Evolutionary conservation across 2,888 invertebrate genomes (phyloP).

Genomic region (Bhutanitis thaidina): DNA sequence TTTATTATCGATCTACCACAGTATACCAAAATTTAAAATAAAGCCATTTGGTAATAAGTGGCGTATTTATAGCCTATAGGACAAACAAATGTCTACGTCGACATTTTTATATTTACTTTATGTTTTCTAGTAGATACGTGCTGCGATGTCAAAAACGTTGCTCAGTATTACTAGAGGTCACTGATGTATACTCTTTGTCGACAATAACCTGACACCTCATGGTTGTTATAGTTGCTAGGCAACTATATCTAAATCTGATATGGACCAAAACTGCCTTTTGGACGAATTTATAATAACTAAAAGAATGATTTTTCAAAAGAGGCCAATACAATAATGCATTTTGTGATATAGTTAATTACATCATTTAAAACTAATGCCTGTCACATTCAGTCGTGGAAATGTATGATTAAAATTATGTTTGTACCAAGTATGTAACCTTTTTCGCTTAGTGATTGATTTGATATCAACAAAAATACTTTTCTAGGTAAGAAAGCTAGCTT

Average conservation of each 20-base stretch:
- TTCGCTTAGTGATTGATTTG: not conserved
- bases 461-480: constrained; percentile 14
- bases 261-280: constrained; percentile 65
- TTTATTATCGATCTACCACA: too few relatives aligned
- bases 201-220: not conserved
- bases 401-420: constrained; percentile 40
- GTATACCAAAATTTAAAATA: too few relatives aligned
- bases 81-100: too few relatives aligned
- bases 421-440: too few relatives aligned
- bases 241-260: constrained; percentile 45
- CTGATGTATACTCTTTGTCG: too few relatives aligned
- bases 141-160: too few relatives aligned
- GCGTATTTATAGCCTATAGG: too few relatives aligned
- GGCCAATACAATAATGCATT: constrained; percentile 45
- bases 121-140: too few relatives aligned
- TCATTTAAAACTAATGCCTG: constrained; percentile 58
- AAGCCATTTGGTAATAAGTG: too few relatives aligned
- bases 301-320: constrained; percentile 42
- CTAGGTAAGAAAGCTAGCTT: constrained; percentile 69
- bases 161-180: too few relatives aligned
- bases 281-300: constrained; percentile 61
- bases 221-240: constrained; percentile 41
- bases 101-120: too few relatives aligned
- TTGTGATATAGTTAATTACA: constrained; percentile 34
- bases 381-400: constrained; percentile 69